Evolutionary conservation across 2,888 invertebrate genomes (phyloP), one percentile per base, ranked within the genome.

Genomic region (Agrochola lychnidis): DNA sequence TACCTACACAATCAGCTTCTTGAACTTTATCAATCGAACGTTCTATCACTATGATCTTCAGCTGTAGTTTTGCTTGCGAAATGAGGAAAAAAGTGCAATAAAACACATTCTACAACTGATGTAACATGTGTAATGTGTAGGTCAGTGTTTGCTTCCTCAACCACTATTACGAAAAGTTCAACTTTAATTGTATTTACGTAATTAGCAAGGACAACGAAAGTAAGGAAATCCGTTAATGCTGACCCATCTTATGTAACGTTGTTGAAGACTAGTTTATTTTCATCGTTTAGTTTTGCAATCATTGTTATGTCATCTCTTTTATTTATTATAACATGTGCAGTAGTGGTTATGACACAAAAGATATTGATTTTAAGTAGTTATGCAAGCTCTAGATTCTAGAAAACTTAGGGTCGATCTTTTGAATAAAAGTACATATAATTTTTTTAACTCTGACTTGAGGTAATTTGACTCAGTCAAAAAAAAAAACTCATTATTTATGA

Each of bases 151-250:
- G 72, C 51, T 82, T 83, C 86, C 59, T 83, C 66, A 63, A 63
- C 51, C 70, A 70, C 51, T 59, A 73, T 78, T 76, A 67, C 56
- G 68, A 62, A 81, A 81, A 82, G 76, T 69, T 78, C 67, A 76
- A 76, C 53, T 40, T 88, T 82, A 83, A 79, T 84, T 81, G 42
- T 63, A 57, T 81, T 87, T 85, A 84, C 76, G 74, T 81, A 89
- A 88, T 79, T 76, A 70, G 73, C 66, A 85, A 87, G 86, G 87
- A 80, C 83, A 83, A 85, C 79, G 87, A 88, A 79, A 83, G 86
- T 81, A 87, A 94, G 95, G 94, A 95, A 95, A 94, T 95, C 94
- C 94, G 94, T 92, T 88, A 89, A 79, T 84, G 87, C 80, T 87
- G 90, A 88, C 87, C 87, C 82, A 83, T 86, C 88, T 93, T 93